phyloP scores from a whole-genome alignment of 2,888 invertebrate species.

The Cactoblastis cactorum region DNA sequence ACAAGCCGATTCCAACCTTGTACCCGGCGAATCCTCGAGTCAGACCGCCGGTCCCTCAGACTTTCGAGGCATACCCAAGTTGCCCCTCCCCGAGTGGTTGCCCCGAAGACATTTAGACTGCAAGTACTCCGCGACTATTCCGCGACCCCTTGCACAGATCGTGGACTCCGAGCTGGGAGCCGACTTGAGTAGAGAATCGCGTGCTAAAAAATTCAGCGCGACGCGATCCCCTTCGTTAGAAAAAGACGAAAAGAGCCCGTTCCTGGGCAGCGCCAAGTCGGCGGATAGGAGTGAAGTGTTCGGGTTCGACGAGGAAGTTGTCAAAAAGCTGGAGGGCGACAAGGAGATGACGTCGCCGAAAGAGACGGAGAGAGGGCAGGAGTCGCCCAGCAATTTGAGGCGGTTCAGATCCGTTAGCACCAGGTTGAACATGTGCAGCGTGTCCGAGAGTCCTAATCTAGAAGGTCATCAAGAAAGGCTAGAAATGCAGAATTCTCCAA shows the following conservation, averaged over 20 bases:
- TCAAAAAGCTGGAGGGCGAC: slow-evolving; percentile 42
- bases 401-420: slow-evolving; percentile 68
- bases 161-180: slow-evolving; percentile 52
- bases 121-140: slow-evolving; percentile 58
- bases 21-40: slow-evolving; percentile 21
- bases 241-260: slow-evolving; percentile 73
- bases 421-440: slow-evolving; percentile 61
- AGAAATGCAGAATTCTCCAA: slow-evolving; percentile 68
- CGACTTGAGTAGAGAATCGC: slow-evolving; percentile 32
- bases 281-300: slow-evolving; percentile 51
- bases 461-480: slow-evolving; percentile 54
- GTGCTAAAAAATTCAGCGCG: slow-evolving; percentile 58
- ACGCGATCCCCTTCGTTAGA: slow-evolving; percentile 73
- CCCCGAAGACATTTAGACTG: slow-evolving; percentile 62
- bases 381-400: slow-evolving; percentile 55
- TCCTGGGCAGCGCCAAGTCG: slow-evolving; percentile 46
- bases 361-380: slow-evolving; percentile 37
- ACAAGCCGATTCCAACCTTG: slow-evolving; percentile 10
- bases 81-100: slow-evolving; percentile 68
- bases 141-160: slow-evolving; percentile 59
- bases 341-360: slow-evolving; percentile 43
- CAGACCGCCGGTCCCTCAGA: slow-evolving; percentile 26
- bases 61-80: slow-evolving; percentile 49
- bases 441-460: slow-evolving; percentile 44
- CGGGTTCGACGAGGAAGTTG: slow-evolving; percentile 56